Evolutionary conservation across 2,113 vertebrate genomes (phyloP), one percentile per base, ranked within the genome.

Genomic region (Limanda limanda): DNA sequence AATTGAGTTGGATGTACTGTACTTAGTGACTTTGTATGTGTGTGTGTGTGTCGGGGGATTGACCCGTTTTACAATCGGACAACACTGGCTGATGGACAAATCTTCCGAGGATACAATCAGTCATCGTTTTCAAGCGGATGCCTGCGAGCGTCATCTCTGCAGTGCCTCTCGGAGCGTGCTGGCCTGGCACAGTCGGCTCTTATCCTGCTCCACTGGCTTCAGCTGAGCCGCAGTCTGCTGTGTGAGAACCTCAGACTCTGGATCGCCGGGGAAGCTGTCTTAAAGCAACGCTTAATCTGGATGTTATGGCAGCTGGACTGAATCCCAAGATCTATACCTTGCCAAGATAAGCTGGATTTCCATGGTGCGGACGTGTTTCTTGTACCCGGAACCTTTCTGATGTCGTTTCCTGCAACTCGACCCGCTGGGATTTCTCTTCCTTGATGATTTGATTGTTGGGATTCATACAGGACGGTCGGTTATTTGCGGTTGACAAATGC

Each of bases 181-280:
- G 81, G 86, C 87, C 87, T 82, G 87, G 77, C 87, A 82, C 68
- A 10, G 83, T 71, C 84, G 72, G 86, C 86, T 82, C 78, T 87
- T 75, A 79, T 82, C 86, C 86, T 89, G 91, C 88, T 86, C 74
- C 79, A 69, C 74, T 81, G 78, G 83, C 78, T 89, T 90, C 86
- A 90, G 88, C 89, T 88, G 87, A 90, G 86, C 79, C 77, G 54
- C 81, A 61, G 74, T 83, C 76, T 57, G 80, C 85, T 79, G 80
- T 82, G 61, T 76, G 86, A 80, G 62, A 90, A 84, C 77, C 27
- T 78, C 69, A 35, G 81, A 51, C 64, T 82, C 81, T 76, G 84
- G 77, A 85, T 82, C 71, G 74, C 48, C 72, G 69, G 69, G 69
- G 71, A 83, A 75, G 67, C 78, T 76, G 76, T 64, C 64, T 81